Evolutionary conservation across 92 coral and sea anemone genomes (phyloP), one percentile per base, ranked within the genome.

Genomic region (Epizoanthus scotinus): DNA sequence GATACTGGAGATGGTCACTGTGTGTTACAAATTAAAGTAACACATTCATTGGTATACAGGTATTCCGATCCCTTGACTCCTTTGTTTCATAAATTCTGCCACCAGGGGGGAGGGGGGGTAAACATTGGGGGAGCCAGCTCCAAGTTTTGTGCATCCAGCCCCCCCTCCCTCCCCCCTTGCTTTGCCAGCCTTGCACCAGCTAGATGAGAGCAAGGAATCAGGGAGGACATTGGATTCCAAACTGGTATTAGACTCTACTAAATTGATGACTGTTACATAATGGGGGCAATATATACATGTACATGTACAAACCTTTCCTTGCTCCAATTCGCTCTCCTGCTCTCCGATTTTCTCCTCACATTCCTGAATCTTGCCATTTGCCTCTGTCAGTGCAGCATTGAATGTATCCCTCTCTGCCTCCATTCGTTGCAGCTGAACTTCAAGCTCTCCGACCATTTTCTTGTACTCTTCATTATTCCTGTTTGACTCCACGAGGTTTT

Each of bases 251-350:
- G n/a, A n/a, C n/a, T n/a, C n/a, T n/a, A n/a, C n/a, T n/a, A n/a
- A n/a, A n/a, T 24, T 14, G 14, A 63, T 10, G 14, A 27, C 69
- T 44, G 52, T 44, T 44, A 13, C 14, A 44, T 44, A 44, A 44
- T 44, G 14, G 15, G 52, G 40, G 40, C 6, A 34, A 34, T 34
- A 34, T 34, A 34, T 34, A 63, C 3, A 62, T 5, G 3, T 20
- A 6, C 1, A 60, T 60, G 6, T 15, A 64, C 67, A 75, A 34
- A 75, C 81, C 81, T 75, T 75, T 59, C 81, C 81, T 40, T 75
- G 81, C 34, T 75, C 81, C 25, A 75, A 36, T 7, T 75, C 81
- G 21, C 55, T 59, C 55, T 75, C 81, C 52, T 19, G 66, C 38
- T 58, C 81, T 59, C 40, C 59, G 55, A 75, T 75, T 55, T 21